Evolutionary conservation across 2,797 vertebrate genomes (phyloP).

Genomic region (Hipposideros larvatus): DNA sequence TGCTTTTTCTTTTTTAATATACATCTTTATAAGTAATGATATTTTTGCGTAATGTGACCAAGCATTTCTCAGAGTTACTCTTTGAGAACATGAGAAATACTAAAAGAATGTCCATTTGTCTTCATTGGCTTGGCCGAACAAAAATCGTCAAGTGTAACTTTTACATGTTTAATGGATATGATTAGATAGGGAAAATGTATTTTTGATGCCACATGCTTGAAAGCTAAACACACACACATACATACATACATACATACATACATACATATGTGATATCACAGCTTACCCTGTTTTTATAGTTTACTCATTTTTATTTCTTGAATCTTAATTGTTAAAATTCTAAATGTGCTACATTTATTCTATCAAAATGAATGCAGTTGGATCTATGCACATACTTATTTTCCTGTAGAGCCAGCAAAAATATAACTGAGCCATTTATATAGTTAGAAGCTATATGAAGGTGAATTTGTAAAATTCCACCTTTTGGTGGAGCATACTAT

Average conservation of each 20-base stretch:
- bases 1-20: neutral
- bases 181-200: constrained; percentile 52
- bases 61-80: constrained; percentile 54
- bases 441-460: neutral
- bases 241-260: no score
- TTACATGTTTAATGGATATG: constrained; percentile 68
- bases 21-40: constrained; percentile 34
- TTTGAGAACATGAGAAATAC: constrained; percentile 70
- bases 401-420: neutral
- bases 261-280: neutral
- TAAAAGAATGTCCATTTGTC: constrained; percentile 79
- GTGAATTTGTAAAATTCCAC: neutral
- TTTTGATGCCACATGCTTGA: constrained; percentile 60
- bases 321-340: neutral
- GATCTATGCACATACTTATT: neutral
- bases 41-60: neutral
- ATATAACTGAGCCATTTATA: neutral
- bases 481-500: neutral
- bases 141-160: constrained; percentile 78
- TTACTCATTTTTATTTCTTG: neutral
- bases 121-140: constrained; percentile 71
- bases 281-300: neutral
- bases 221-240: neutral
- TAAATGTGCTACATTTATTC: neutral
- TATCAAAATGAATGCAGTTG: neutral